A percentile compares a stretch with the other conserved stretches of the same genome.
Evolutionary conservation across 1,140 invertebrate species (phyloP).

Genomic region (Linepithema humile): DNA sequence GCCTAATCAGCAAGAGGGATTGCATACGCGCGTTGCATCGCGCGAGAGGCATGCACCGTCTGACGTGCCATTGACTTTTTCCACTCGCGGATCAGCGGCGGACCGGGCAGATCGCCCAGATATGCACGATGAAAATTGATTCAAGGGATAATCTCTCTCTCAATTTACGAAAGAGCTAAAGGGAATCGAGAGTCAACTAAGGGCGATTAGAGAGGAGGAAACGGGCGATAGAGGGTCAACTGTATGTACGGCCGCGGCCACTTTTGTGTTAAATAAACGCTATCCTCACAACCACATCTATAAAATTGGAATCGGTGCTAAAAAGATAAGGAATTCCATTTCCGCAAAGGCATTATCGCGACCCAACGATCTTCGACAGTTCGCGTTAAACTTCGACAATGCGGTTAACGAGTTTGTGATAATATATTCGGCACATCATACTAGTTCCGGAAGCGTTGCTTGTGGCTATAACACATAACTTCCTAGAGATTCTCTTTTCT

Average conservation of each 20-base stretch:
- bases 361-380: constrained; percentile 34
- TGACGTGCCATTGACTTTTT: constrained; percentile 2
- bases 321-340: constrained; percentile 63
- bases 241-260: constrained; percentile 14
- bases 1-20: not conserved
- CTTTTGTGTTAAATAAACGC: constrained; percentile 15
- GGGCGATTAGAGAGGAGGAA: constrained; percentile 13
- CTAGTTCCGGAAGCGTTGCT: not conserved
- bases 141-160: constrained; percentile 24
- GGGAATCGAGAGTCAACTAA: not conserved
- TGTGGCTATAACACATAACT: not conserved
- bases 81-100: not conserved
- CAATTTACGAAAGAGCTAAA: not conserved
- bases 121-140: constrained; percentile 52
- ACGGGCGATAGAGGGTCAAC: not conserved
- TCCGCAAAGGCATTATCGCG: constrained; percentile 6
- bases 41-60: not conserved
- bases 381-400: constrained; percentile 42
- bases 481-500: not conserved
- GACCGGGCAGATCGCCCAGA: not conserved
- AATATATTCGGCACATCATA: constrained; percentile 40
- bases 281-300: not conserved
- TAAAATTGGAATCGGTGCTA: constrained; percentile 39
- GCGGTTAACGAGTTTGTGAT: constrained; percentile 56
- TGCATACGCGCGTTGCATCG: not conserved